Percentiles rank a stretch among this genome's conserved stretches.
Conservation (phyloP, 1,140 invertebrate genomes). For the Drosophila leontia region DNA sequence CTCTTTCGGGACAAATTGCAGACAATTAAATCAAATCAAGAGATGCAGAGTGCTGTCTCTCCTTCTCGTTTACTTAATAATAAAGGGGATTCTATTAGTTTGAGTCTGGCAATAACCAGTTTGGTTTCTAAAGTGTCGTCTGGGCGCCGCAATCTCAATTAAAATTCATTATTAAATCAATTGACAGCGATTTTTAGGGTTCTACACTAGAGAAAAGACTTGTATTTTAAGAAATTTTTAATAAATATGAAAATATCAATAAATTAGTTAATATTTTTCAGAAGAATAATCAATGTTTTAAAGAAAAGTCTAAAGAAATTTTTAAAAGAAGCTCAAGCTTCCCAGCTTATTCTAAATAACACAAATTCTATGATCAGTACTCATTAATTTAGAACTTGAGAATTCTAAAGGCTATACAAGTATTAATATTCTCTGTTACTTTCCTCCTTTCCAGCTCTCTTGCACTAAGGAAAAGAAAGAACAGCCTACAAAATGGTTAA, state of each 20-base stretch:
- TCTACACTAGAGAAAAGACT: neutral
- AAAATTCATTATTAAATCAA: conserved; percentile 45
- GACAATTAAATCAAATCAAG: conserved; percentile 51
- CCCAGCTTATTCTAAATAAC: too few species aligned
- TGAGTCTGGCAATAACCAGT: conserved; percentile 14
- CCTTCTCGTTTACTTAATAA: conserved; percentile 36
- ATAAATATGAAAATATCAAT: neutral
- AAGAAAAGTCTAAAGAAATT: neutral
- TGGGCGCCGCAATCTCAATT: conserved; percentile 34
- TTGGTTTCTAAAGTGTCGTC: conserved; percentile 10
- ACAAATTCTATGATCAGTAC: neutral
- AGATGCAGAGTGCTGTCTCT: conserved; percentile 12
- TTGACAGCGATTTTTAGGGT: neutral
- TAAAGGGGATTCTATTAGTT: conserved; percentile 55
- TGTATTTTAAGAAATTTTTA: neutral
- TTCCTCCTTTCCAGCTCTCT: conserved; percentile 34
- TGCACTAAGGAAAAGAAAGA: conserved; percentile 37
- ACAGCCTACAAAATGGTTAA: conserved; percentile 76
- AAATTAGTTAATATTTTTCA: neutral
- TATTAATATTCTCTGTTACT: neutral
- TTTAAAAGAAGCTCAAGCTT: neutral
- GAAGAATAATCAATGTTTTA: neutral
- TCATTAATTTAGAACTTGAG: neutral
- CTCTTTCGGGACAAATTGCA: conserved; percentile 30
- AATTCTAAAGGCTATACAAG: neutral